Percentiles rank a stretch among this genome's conserved stretches.
phyloP scores from a whole-genome alignment of 92 coral and sea anemone species.

The Epizoanthus rinbou region DNA sequence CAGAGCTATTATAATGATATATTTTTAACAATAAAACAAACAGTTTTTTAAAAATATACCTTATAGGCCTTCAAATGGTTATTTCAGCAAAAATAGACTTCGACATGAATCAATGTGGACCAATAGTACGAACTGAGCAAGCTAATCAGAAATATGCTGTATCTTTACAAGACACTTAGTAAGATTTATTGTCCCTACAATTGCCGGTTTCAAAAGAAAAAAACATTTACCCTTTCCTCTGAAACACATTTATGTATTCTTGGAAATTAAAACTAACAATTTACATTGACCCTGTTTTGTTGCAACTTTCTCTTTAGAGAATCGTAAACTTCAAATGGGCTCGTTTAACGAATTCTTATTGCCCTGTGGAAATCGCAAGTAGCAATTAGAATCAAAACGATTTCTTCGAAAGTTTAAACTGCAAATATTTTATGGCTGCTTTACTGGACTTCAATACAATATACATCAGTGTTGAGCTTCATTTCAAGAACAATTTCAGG shows the following conservation, averaged over 20 bases:
- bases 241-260: constrained; percentile 36
- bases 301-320: constrained; percentile 4
- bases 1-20: constrained; percentile 32
- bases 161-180: constrained; percentile 42
- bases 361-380: constrained; percentile 3
- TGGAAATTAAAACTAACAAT: constrained; percentile 30
- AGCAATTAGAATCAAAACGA: not conserved
- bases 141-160: constrained; percentile 30
- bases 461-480: no score
- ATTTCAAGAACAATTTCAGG: no score
- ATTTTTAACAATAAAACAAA: constrained; percentile 39
- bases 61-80: constrained; percentile 20
- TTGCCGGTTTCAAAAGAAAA: constrained; percentile 33
- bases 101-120: not conserved
- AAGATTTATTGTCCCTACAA: constrained; percentile 37
- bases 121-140: constrained; percentile 10
- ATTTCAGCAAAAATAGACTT: constrained; percentile 1
- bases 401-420: not conserved
- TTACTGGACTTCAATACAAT: no score
- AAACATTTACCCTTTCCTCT: constrained; percentile 32
- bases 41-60: not conserved
- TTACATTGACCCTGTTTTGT: constrained; percentile 18
- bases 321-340: constrained; percentile 11
- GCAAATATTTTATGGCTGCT: no score
- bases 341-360: not conserved